These are phyloP conservation scores for Oryzias dopingdopingensis DNA, from an alignment of 2,797 vertebrate genomes.

Conservation along the genomic window DNA sequence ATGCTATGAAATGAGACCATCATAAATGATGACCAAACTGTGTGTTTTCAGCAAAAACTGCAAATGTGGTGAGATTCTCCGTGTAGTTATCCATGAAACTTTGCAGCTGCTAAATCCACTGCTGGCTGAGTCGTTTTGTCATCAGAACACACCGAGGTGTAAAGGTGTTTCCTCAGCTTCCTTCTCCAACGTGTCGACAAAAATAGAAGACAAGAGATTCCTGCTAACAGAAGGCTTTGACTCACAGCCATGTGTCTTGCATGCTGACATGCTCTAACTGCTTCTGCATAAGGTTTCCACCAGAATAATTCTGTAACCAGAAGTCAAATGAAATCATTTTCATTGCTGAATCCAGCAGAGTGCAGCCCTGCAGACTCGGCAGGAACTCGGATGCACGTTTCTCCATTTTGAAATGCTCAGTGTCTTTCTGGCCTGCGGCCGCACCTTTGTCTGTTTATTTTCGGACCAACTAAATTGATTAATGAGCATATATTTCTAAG, in stretches of 20 bases:
- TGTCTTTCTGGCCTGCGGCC: conserved; percentile 14
- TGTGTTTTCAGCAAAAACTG: too few species aligned
- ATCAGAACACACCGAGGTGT: conserved; percentile 41
- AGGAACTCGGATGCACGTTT: neutral
- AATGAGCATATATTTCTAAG: conserved; percentile 14
- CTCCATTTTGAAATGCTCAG: conserved; percentile 9
- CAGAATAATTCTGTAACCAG: conserved; percentile 4
- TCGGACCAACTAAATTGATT: conserved; percentile 34
- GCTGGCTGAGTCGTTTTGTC: neutral
- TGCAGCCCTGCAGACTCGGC: neutral
- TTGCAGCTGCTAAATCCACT: neutral
- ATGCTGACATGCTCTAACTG: conserved; percentile 22
- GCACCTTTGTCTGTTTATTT: conserved; percentile 18
- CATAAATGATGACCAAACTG: too few species aligned
- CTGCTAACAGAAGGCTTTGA: conserved; percentile 47
- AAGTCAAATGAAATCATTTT: neutral
- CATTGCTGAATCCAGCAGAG: conserved; percentile 1
- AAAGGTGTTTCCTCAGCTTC: conserved; percentile 65
- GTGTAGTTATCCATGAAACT: neutral
- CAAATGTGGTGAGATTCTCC: neutral
- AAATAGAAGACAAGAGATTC: conserved; percentile 55
- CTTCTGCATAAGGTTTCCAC: conserved; percentile 23
- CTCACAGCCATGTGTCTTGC: conserved; percentile 12
- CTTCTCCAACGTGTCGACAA: conserved; percentile 43
- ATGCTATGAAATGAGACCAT: too few species aligned